Percentiles rank a stretch among this genome's conserved stretches.
These are phyloP conservation scores for Tragelaphus strepsiceros DNA, from an alignment of 2,113 vertebrate genomes.

Conservation along the genomic window DNA sequence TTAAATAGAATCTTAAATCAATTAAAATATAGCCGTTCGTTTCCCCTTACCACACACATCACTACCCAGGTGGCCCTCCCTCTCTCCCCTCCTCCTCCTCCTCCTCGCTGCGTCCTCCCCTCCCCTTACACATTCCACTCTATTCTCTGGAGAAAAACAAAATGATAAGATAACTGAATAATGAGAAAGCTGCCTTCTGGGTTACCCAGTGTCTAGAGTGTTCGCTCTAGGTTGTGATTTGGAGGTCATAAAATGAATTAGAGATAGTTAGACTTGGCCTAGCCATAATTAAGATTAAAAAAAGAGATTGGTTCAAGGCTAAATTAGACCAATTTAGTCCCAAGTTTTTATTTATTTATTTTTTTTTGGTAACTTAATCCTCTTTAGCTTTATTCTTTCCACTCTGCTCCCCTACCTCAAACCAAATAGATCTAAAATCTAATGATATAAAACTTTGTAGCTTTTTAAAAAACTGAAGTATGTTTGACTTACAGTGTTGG, in stretches of 20 bases:
- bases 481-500: not conserved
- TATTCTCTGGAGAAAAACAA: not conserved
- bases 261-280: not conserved
- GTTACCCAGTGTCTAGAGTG: not conserved
- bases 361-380: not conserved
- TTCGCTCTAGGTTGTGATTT: not conserved
- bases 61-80: not conserved
- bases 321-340: not conserved
- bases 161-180: not conserved
- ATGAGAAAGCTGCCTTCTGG: not conserved
- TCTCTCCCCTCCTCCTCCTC: too few species aligned
- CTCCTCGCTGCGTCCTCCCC: accelerated
- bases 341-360: not conserved
- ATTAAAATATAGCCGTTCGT: not conserved
- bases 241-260: not conserved
- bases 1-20: not conserved
- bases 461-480: not conserved
- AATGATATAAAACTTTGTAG: not conserved
- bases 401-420: not conserved
- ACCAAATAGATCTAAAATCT: not conserved
- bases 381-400: not conserved
- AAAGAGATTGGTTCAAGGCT: not conserved
- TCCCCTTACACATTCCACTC: not conserved
- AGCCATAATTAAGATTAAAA: not conserved
- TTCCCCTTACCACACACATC: not conserved